These are phyloP conservation scores for Acestrorhynchus altus DNA, from an alignment of 2,797 vertebrate species.

Conservation along the genomic window DNA sequence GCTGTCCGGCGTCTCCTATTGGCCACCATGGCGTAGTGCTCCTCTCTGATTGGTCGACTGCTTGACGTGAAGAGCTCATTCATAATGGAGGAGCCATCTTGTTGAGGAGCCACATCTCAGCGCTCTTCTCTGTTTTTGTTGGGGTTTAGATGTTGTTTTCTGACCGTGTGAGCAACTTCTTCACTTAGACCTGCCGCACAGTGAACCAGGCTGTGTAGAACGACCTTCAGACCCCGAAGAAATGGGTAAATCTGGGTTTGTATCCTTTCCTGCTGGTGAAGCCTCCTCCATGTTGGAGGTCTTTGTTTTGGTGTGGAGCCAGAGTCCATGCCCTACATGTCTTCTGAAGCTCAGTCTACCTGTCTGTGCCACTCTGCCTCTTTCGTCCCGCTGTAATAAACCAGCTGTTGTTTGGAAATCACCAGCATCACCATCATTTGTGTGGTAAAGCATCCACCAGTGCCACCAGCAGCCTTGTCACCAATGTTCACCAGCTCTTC, in stretches of 20 bases:
- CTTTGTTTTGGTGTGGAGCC: slow-evolving; percentile 80
- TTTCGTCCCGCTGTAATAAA: too few species aligned
- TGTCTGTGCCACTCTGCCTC: too few species aligned
- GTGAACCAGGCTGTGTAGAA: slow-evolving; percentile 51
- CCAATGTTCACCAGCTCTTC: too few species aligned
- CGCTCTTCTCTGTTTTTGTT: slow-evolving; percentile 30
- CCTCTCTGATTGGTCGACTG: slow-evolving; percentile 74
- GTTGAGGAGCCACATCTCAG: slow-evolving; percentile 68
- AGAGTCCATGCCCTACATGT: slow-evolving; percentile 30
- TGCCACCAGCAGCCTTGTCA: too few species aligned
- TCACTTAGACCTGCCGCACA: slow-evolving; percentile 57
- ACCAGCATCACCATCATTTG: too few species aligned
- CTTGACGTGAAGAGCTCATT: slow-evolving; percentile 60
- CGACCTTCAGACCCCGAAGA: slow-evolving; percentile 72
- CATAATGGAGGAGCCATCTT: slow-evolving; percentile 80
- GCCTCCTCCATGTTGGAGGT: slow-evolving; percentile 75
- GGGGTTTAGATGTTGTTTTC: slow-evolving; percentile 59
- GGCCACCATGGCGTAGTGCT: slow-evolving; percentile 53
- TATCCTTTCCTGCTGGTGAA: slow-evolving; percentile 8
- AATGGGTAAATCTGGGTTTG: slow-evolving; percentile 76
- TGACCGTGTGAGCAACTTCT: slow-evolving; percentile 61
- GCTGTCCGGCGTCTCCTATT: slow-evolving; percentile 71
- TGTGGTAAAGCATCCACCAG: too few species aligned
- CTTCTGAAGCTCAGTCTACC: too few species aligned
- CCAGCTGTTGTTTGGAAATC: too few species aligned